A percentile compares a stretch with the other conserved stretches of the same genome.
These are phyloP conservation scores for Cinclus mexicanus DNA, from an alignment of 2,113 vertebrate genomes.

Conservation along the genomic window DNA sequence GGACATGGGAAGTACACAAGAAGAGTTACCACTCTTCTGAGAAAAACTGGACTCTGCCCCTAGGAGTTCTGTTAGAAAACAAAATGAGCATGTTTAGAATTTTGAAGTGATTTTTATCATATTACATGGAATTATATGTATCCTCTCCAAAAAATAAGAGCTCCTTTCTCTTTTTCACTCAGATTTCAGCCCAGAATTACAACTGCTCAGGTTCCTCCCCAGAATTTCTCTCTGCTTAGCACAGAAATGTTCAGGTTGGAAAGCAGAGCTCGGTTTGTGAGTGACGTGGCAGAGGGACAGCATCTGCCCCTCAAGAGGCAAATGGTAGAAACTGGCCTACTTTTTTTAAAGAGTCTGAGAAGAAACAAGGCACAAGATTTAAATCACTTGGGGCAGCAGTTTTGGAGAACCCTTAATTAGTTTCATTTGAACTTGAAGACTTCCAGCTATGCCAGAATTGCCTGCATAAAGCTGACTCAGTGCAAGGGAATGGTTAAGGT, in stretches of 20 bases:
- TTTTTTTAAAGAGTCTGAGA: background rate
- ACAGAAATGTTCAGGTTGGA: background rate
- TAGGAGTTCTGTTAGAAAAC: accelerated
- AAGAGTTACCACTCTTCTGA: background rate
- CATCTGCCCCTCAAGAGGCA: background rate
- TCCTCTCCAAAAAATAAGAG: background rate
- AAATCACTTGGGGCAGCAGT: background rate
- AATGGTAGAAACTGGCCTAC: background rate
- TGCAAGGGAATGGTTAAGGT: background rate
- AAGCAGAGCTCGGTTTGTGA: background rate
- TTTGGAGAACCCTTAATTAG: background rate
- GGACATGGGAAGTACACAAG: background rate
- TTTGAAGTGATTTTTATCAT: background rate
- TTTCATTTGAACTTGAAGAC: background rate
- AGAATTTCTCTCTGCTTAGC: background rate
- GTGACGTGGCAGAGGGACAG: background rate
- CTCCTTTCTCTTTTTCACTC: background rate
- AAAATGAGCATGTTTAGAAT: background rate
- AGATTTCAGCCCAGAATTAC: background rate
- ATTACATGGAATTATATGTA: background rate
- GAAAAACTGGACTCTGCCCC: background rate
- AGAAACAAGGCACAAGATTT: background rate
- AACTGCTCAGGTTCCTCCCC: accelerated
- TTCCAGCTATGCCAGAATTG: background rate
- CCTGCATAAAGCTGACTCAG: background rate